Base-by-base conservation (phyloP, 2,888 invertebrate species). In the Parnassius smintheus region DNA sequence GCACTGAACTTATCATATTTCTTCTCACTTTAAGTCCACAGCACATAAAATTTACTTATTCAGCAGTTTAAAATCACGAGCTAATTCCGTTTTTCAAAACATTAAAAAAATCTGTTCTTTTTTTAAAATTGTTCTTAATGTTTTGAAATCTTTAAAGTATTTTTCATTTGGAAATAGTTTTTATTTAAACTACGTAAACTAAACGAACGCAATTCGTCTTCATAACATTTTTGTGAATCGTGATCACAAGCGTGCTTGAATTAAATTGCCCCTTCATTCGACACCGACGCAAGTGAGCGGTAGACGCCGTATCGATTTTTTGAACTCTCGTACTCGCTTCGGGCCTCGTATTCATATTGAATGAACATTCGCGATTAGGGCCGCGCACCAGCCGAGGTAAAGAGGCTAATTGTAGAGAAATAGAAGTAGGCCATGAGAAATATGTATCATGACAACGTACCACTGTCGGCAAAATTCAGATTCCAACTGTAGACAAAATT, bases 241-340 rank as follows among this genome's bases (percentile, higher is more conserved):
- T 57, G 13, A n/a, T 3, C n/a, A 56, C 18, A 18, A 41, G 4
- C 13, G 9, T 44, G 45, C 44, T 18, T 46, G 35, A 56, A 56
- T 41, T 41, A 42, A 50, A 50, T 50, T 50, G 50, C 49, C 46
- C 35, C 57, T 49, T 18, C 42, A 41, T 18, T 11, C 45, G 18
- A 42, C 10, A n/a, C 18, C 25, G 13, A 42, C 35, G 50, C 22
- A 25, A 41, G 18, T 49, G 50, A 42, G n/a, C 45, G 44, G 42
- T 49, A 57, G 50, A 35, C 45, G 44, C 7, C 11, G 51, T 59
- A 59, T 59, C 35, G 59, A 59, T 59, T 59, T 59, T 61, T 41
- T 46, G 35, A 56, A 41, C 56, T 56, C 56, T 46, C 56, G 46
- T 13, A 49, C 44, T 13, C 56, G 12, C 61, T 18, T 45, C 54